These are phyloP conservation scores for Desmophyllum pertusum DNA, from an alignment of 92 coral and sea anemone species.

Conservation along the genomic window DNA sequence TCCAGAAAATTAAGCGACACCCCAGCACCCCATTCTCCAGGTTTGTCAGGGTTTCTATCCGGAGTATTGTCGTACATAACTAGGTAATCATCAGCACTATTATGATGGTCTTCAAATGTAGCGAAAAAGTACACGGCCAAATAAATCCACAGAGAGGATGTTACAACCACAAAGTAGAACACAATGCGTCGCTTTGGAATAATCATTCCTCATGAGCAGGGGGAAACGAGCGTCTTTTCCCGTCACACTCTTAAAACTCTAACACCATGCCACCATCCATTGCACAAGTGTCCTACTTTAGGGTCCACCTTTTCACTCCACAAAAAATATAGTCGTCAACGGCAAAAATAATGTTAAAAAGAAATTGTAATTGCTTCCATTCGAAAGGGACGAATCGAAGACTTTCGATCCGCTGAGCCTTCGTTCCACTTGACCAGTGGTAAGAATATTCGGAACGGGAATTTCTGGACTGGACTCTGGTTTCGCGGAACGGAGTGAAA, in stretches of 20 bases:
- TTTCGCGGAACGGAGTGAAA: not conserved
- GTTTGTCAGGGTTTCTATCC: conserved; percentile 88
- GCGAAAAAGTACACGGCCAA: conserved; percentile 79
- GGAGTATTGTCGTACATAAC: conserved; percentile 85
- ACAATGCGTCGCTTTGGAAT: conserved; percentile 86
- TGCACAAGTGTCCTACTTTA: not conserved
- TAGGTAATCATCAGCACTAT: conserved; percentile 5
- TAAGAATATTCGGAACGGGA: not conserved
- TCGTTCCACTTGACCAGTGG: conserved; percentile 24
- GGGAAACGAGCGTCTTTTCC: not conserved
- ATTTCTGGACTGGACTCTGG: not conserved
- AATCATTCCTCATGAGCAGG: conserved; percentile 53
- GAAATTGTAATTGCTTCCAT: no score
- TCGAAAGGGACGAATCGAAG: no score
- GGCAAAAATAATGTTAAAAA: no score
- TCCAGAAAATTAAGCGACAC: conserved; percentile 87
- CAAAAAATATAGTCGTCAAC: not conserved
- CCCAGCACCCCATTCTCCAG: conserved; percentile 94
- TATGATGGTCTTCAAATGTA: no score
- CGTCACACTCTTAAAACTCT: no score
- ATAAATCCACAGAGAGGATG: conserved; percentile 89
- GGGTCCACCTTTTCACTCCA: not conserved
- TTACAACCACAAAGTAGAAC: conserved; percentile 78
- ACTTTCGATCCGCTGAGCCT: not conserved
- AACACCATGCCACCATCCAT: conserved; percentile 5